These are phyloP conservation scores for Pelmatolapia mariae DNA, from an alignment of 2,113 vertebrate genomes.

Conservation along the genomic window DNA sequence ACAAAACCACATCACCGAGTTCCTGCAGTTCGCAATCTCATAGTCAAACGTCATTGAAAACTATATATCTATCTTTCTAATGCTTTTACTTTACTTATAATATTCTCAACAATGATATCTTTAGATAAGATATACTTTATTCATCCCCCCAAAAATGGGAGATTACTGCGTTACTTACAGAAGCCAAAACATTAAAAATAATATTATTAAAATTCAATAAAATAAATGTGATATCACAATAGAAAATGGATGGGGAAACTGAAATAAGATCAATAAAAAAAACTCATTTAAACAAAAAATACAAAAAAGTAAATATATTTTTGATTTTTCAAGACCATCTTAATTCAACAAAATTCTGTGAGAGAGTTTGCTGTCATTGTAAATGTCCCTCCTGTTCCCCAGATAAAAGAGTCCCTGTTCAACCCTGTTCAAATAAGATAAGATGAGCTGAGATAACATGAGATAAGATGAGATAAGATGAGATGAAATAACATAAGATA, in stretches of 20 bases:
- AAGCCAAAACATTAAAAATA: neutral
- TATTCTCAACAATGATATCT: accelerated
- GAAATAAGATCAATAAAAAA: neutral
- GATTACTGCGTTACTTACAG: neutral
- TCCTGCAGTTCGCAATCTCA: neutral
- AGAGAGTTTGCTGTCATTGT: neutral
- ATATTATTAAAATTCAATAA: neutral
- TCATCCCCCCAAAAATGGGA: accelerated
- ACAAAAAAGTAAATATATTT: neutral
- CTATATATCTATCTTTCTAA: neutral
- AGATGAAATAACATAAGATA: neutral
- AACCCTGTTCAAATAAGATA: neutral
- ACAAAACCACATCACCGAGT: neutral
- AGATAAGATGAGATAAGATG: neutral
- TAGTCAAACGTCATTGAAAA: neutral
- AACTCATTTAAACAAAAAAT: neutral
- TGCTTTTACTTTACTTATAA: neutral
- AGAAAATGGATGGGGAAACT: neutral
- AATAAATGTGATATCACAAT: neutral
- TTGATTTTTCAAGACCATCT: neutral
- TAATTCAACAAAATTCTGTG: neutral
- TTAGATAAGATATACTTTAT: neutral
- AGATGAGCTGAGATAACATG: neutral
- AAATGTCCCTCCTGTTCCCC: neutral
- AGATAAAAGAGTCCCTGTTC: neutral